Conservation (phyloP, 2,888 invertebrate species). For the Himalopsyche anomala region DNA sequence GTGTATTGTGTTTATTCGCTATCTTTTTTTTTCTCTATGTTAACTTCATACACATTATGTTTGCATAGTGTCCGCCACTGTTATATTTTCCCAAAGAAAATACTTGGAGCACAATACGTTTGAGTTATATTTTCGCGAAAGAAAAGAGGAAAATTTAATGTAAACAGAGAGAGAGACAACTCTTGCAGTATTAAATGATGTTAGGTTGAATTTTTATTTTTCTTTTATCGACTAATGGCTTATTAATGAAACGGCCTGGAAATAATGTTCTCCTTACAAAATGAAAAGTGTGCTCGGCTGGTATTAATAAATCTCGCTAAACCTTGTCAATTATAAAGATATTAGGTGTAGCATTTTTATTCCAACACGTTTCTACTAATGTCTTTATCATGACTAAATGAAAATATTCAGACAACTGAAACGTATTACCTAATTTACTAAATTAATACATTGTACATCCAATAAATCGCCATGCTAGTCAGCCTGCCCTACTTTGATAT, state of each 20-base stretch:
- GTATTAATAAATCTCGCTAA: constrained; percentile 39
- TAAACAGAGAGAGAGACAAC: constrained; percentile 41
- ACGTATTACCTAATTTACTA: no score
- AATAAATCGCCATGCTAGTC: no score
- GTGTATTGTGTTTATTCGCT: no score
- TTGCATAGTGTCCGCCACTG: background rate
- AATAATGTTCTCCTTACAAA: constrained; percentile 48
- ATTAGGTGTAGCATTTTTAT: constrained; percentile 35
- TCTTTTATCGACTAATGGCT: constrained; percentile 59
- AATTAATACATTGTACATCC: no score
- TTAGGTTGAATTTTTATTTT: constrained; percentile 46
- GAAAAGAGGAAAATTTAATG: constrained; percentile 40
- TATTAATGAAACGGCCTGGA: constrained; percentile 62
- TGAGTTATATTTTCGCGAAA: constrained; percentile 41
- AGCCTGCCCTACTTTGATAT: no score
- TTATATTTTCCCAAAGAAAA: background rate
- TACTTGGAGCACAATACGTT: constrained; percentile 10
- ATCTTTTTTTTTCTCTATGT: no score
- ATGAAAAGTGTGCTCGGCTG: constrained; percentile 36
- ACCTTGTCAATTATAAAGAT: constrained; percentile 47
- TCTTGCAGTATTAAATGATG: constrained; percentile 40
- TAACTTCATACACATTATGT: no score
- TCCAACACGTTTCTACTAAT: background rate
- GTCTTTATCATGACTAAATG: background rate
- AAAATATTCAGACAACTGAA: no score